Conservation (phyloP, 2,888 invertebrate genomes). For the Cryptophagus acutangulus region DNA sequence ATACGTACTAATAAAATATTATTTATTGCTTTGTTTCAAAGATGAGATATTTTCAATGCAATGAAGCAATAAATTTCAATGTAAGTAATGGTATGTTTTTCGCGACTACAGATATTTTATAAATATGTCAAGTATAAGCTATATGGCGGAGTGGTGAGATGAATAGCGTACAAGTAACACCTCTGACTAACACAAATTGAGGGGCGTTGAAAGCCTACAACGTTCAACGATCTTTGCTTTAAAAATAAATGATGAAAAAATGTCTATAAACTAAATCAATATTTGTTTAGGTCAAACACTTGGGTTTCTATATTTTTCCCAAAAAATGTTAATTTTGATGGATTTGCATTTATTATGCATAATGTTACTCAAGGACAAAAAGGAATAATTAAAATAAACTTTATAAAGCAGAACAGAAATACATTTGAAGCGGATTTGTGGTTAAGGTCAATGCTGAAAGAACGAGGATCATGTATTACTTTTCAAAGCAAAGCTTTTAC, state of each 20-base stretch:
- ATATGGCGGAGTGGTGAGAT: slow-evolving; percentile 17
- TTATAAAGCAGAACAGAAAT: slow-evolving; percentile 5
- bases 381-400: slow-evolving; percentile 13
- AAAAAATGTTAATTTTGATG: no score
- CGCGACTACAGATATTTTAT: slow-evolving; percentile 21
- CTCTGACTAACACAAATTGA: slow-evolving; percentile 23
- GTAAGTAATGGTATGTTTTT: background rate
- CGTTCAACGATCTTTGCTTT: slow-evolving; percentile 14
- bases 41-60: no score
- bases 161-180: slow-evolving; percentile 17
- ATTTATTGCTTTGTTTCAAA: no score
- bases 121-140: slow-evolving; percentile 25
- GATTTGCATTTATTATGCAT: no score
- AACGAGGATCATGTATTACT: no score
- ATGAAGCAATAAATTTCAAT: background rate
- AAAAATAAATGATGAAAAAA: slow-evolving; percentile 15
- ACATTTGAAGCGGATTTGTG: slow-evolving; percentile 10
- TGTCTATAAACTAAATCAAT: no score
- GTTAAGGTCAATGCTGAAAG: slow-evolving; percentile 11
- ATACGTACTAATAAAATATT: no score
- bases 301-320: no score
- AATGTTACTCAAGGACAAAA: no score
- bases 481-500: no score
- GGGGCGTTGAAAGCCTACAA: slow-evolving; percentile 19
- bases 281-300: no score